Percentiles rank a stretch among this genome's conserved stretches.
These are phyloP conservation scores for Mustelus asterias DNA, from an alignment of 2,113 vertebrate species.

Conservation along the genomic window DNA sequence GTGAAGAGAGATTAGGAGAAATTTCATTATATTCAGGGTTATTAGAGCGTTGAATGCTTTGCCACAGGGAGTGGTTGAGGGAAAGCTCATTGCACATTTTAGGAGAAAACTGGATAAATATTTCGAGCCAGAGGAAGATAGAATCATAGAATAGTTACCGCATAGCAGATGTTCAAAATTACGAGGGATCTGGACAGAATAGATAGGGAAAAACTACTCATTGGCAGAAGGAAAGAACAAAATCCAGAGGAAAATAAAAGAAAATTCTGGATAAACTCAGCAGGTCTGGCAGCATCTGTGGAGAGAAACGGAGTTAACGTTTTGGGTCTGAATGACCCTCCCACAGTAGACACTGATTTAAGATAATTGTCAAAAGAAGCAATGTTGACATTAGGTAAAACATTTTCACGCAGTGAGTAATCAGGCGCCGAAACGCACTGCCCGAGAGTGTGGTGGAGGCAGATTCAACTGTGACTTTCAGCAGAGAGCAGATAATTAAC, in stretches of 20 bases:
- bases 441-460: not conserved
- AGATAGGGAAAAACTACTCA: not conserved
- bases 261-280: too few species aligned
- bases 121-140: not conserved
- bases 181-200: not conserved
- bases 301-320: too few species aligned
- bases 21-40: not conserved
- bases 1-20: slow-evolving; percentile 22
- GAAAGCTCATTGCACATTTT: not conserved
- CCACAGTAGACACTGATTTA: not conserved
- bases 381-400: not conserved
- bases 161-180: not conserved
- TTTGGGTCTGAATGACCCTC: too few species aligned
- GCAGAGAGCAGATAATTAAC: not conserved
- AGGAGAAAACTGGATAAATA: not conserved
- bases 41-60: not conserved
- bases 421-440: not conserved
- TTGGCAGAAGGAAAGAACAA: not conserved
- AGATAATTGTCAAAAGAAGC: not conserved
- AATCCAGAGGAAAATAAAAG: not conserved
- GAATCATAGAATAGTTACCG: not conserved
- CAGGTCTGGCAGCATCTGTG: too few species aligned
- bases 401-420: not conserved
- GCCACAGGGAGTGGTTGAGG: not conserved
- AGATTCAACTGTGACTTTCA: not conserved